Percentiles rank a stretch among this genome's conserved stretches.
phyloP scores from a whole-genome alignment of 1,140 invertebrate genomes.

The Lamellibrachia luymesi region DNA sequence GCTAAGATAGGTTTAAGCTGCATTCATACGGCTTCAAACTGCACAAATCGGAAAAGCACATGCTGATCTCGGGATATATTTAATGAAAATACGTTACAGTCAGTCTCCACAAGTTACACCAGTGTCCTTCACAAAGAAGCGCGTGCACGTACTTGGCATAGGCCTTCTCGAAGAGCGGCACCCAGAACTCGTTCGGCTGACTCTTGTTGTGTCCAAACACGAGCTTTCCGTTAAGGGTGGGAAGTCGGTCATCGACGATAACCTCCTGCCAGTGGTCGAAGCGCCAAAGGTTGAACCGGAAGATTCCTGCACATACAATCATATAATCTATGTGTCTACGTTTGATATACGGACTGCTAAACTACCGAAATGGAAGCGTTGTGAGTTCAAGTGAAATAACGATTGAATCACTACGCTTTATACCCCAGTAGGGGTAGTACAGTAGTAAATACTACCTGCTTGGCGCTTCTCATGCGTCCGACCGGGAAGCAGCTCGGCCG shows the following conservation, averaged over 20 bases:
- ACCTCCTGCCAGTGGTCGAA: slow-evolving; percentile 77
- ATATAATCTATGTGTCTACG: background rate
- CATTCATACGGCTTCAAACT: background rate
- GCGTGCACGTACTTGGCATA: slow-evolving; percentile 75
- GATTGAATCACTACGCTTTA: background rate
- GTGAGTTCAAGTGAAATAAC: background rate
- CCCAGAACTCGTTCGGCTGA: slow-evolving; percentile 74
- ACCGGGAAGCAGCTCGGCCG: too few relatives aligned
- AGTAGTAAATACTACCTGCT: too few relatives aligned
- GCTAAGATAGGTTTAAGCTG: too few relatives aligned
- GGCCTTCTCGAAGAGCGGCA: slow-evolving; percentile 77
- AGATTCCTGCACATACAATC: slow-evolving; percentile 45
- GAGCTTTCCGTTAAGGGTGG: slow-evolving; percentile 67
- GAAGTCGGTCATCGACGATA: slow-evolving; percentile 74
- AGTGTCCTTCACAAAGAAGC: background rate
- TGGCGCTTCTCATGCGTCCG: too few relatives aligned
- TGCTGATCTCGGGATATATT: background rate
- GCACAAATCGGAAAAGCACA: background rate
- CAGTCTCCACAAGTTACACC: background rate
- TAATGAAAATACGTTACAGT: background rate
- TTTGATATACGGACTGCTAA: background rate
- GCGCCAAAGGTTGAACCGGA: slow-evolving; percentile 75
- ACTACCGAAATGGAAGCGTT: background rate
- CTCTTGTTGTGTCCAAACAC: slow-evolving; percentile 66
- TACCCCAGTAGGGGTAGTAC: too few relatives aligned